Percentiles rank a stretch among this genome's conserved stretches.
phyloP scores from a whole-genome alignment of 2,113 vertebrate genomes.

The Lagopus leucura region DNA sequence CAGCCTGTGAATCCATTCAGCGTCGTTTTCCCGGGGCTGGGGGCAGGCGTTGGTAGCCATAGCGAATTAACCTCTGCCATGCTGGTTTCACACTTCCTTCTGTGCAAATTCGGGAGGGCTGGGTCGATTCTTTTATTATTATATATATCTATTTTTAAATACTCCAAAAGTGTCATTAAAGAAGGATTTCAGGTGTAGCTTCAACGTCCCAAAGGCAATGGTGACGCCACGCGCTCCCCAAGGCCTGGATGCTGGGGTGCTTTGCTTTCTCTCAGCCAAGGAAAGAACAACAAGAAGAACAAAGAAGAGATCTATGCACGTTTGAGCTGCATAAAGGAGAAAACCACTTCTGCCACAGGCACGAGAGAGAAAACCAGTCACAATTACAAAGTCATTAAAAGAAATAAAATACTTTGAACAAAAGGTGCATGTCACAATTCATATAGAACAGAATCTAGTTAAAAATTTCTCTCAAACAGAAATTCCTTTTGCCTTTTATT shows the following conservation, averaged over 20 bases:
- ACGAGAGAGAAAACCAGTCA: constrained; percentile 59
- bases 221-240: not conserved
- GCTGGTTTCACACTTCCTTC: constrained; percentile 60
- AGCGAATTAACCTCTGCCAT: constrained; percentile 35
- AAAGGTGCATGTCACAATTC: constrained; percentile 80
- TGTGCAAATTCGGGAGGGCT: constrained; percentile 67
- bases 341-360: constrained; percentile 58
- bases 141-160: not conserved
- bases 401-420: constrained; percentile 69
- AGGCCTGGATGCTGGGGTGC: constrained; percentile 7
- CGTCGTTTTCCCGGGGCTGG: not conserved
- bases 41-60: not conserved
- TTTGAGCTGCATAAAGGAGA: not conserved
- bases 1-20: not conserved
- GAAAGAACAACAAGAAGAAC: not conserved
- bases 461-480: constrained; percentile 78
- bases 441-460: constrained; percentile 78
- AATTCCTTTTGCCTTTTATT: constrained; percentile 77
- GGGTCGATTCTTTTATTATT: not conserved
- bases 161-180: constrained; percentile 18
- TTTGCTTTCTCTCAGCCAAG: constrained; percentile 27
- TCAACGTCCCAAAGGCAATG: constrained; percentile 42
- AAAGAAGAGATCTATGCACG: not conserved
- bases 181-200: constrained; percentile 38
- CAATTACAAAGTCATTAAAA: constrained; percentile 63